These are phyloP conservation scores for Diachasma alloeum DNA, from an alignment of 1,140 invertebrate genomes.

Conservation along the genomic window DNA sequence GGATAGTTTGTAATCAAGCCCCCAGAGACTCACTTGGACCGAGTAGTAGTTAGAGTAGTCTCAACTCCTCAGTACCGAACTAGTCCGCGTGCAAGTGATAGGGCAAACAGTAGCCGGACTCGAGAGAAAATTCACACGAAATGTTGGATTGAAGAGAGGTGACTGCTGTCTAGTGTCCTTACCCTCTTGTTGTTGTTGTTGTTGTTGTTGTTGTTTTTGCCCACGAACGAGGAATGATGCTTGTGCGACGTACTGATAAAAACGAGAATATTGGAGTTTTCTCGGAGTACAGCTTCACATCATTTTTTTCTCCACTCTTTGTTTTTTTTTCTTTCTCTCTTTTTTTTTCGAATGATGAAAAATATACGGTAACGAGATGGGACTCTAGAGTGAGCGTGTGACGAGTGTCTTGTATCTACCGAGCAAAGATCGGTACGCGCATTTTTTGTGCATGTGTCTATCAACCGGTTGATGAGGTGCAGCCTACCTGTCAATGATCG, in stretches of 20 bases:
- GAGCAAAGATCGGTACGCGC: neutral
- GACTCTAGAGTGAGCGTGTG: neutral
- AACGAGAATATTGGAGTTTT: neutral
- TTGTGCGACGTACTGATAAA: neutral
- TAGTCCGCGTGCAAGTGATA: neutral
- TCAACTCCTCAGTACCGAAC: neutral
- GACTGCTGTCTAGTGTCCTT: neutral
- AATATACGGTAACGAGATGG: neutral
- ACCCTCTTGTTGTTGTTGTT: neutral
- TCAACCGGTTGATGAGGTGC: conserved; percentile 1
- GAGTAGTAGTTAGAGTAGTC: neutral
- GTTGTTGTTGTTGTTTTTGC: too few relatives aligned
- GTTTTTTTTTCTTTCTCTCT: neutral
- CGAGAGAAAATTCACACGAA: neutral
- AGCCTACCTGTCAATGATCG: conserved; percentile 11
- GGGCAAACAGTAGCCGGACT: neutral
- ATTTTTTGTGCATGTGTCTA: neutral
- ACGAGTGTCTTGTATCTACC: neutral
- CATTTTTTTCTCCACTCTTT: neutral
- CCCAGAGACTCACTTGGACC: neutral
- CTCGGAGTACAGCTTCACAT: too few relatives aligned
- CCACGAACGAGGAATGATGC: neutral
- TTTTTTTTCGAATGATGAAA: neutral
- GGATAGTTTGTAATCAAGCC: conserved; percentile 16
- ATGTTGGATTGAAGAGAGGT: neutral